Evolutionary conservation across 37 sponge, comb jelly and placozoan species (phyloP).

Genomic region (Cliona cf. orientalis): DNA sequence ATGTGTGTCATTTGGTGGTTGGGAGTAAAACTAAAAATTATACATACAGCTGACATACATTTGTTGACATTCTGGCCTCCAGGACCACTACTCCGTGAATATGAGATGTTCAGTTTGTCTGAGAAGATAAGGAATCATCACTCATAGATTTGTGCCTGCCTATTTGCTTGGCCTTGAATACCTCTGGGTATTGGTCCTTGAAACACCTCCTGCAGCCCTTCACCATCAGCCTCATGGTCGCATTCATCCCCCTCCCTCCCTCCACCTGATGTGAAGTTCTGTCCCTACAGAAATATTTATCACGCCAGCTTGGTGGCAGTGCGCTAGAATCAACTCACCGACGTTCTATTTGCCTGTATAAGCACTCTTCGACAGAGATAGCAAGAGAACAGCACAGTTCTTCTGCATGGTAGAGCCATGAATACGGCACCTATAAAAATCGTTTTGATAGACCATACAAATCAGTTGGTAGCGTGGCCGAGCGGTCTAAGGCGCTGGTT

Average conservation of each 20-base stretch:
- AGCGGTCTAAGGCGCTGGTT: conserved; percentile 99
- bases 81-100: conserved; percentile 85
- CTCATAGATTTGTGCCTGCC: neutral
- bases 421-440: too few relatives aligned
- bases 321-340: too few relatives aligned
- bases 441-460: neutral
- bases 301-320: too few relatives aligned
- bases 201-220: conserved; percentile 19
- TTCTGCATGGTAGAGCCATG: too few relatives aligned
- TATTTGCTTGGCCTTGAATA: neutral
- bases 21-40: neutral
- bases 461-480: conserved; percentile 86
- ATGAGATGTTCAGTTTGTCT: conserved; percentile 77
- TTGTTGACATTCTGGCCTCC: conserved; percentile 98
- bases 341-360: too few relatives aligned
- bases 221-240: too few relatives aligned
- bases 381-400: too few relatives aligned
- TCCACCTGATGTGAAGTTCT: neutral
- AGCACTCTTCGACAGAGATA: too few relatives aligned
- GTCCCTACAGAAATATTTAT: too few relatives aligned
- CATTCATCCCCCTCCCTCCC: neutral
- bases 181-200: conserved; percentile 63
- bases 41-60: conserved; percentile 32
- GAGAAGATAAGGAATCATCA: neutral
- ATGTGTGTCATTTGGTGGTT: neutral